Evolutionary conservation across 2,797 vertebrate genomes (phyloP), one percentile per base, ranked within the genome.

Genomic region (Pangasius krempfi): DNA sequence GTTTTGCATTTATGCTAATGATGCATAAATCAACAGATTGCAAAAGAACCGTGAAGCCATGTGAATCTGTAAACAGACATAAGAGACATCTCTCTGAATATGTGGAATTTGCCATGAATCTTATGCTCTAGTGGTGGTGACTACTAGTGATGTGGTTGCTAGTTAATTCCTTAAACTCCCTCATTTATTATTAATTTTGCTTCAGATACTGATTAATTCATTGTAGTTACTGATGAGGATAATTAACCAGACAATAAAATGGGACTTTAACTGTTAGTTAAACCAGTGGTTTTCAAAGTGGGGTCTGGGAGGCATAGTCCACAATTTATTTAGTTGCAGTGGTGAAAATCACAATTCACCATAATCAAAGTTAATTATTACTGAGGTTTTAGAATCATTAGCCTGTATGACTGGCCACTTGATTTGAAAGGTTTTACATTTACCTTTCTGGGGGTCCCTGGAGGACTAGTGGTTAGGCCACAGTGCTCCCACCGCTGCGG

Each of bases 1-100:
- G 81, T 89, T 92, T 91, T 90, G 89, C 91, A 92, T 92, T 91
- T 91, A 91, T 92, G 92, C 92, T 92, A 92, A 92, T 92, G 90
- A 91, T 91, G 89, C 89, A 91, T 90, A 92, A 91, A 91, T 92
- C 90, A 91, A 89, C 89, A 91, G 90, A 76, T 84, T 78, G 86
- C 85, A 86, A 83, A 47, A 40, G 76, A 85, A 80, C 66, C 87
- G 88, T 89, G 82, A 81, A 86, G 79, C 87, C 89, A 91, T 84
- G 82, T 66, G 68, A 88, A 89, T 89, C 86, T 64, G 83, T 86
- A 92, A 90, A 91, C 85, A 92, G 72, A 86, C 85, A 81, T 83
- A 87, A 82, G 76, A 86, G 89, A 54, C 76, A 50, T 79, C 84
- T 66, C 73, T 88, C 18, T 82, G 47, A 84, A 86, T 86, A 85